These are phyloP conservation scores for Thymelicus lineola DNA, from an alignment of 2,888 invertebrate genomes.

Conservation along the genomic window DNA sequence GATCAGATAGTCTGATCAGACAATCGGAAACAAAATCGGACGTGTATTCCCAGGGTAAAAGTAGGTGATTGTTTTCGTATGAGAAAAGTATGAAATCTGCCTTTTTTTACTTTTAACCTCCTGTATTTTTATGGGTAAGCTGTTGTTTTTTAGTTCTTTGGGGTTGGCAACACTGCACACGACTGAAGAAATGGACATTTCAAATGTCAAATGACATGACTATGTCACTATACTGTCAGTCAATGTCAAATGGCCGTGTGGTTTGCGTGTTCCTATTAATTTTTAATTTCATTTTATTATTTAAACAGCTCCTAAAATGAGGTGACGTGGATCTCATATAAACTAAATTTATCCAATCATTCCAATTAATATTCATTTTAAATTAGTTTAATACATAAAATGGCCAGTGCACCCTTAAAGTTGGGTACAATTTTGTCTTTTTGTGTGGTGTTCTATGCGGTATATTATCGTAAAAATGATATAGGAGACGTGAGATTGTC, in stretches of 20 bases:
- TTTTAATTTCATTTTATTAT: constrained; percentile 43
- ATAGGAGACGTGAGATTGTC: constrained; percentile 67
- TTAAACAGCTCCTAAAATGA: constrained; percentile 56
- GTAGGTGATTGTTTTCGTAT: too few relatives aligned
- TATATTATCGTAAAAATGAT: constrained; percentile 70
- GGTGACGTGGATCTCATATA: constrained; percentile 66
- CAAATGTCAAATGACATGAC: too few relatives aligned
- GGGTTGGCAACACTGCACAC: too few relatives aligned
- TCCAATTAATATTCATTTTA: constrained; percentile 56
- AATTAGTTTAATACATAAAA: constrained; percentile 53
- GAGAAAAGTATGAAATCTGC: too few relatives aligned
- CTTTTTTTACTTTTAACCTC: too few relatives aligned
- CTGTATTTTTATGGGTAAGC: too few relatives aligned
- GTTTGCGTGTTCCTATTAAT: constrained; percentile 11
- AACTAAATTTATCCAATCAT: constrained; percentile 60
- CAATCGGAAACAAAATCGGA: too few relatives aligned
- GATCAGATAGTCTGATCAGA: too few relatives aligned
- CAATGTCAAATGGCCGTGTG: constrained; percentile 29
- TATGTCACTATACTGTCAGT: constrained; percentile 9
- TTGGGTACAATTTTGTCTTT: constrained; percentile 72
- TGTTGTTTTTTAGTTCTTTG: too few relatives aligned
- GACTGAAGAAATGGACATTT: too few relatives aligned
- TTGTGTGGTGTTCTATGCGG: constrained; percentile 70
- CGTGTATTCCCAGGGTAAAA: too few relatives aligned
- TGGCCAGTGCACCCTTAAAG: constrained; percentile 74